A percentile compares a stretch with the other conserved stretches of the same genome.
phyloP scores from a whole-genome alignment of 1,140 invertebrate species.

The Drosophila santomea region DNA sequence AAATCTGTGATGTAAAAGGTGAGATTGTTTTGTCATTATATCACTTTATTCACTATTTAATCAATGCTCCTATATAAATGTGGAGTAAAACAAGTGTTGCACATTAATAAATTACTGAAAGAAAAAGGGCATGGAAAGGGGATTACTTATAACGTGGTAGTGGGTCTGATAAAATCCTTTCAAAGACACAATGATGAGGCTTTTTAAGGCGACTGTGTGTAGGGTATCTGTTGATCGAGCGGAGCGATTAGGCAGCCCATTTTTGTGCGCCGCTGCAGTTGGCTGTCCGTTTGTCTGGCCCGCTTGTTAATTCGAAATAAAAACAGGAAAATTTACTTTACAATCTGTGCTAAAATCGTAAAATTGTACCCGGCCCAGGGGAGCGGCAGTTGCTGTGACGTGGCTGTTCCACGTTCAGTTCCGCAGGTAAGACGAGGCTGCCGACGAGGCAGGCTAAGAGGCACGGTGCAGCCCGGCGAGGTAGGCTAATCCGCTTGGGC shows the following conservation, averaged over 20 bases:
- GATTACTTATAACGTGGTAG: not conserved
- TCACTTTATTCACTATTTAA: too few species aligned
- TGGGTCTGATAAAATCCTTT: not conserved
- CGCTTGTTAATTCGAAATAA: constrained; percentile 80
- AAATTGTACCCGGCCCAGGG: constrained; percentile 71
- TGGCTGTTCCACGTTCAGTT: constrained; percentile 32
- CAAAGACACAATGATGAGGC: not conserved
- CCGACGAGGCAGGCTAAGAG: not conserved
- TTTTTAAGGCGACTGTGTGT: not conserved
- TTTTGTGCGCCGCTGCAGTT: constrained; percentile 16
- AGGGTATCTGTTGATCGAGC: constrained; percentile 10
- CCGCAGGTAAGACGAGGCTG: constrained; percentile 29
- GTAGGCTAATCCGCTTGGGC: constrained; percentile 73
- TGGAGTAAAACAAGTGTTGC: too few species aligned
- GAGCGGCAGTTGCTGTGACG: constrained; percentile 53
- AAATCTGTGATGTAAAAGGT: too few species aligned
- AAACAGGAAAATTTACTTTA: constrained; percentile 83
- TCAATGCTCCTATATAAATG: too few species aligned
- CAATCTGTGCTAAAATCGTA: constrained; percentile 82
- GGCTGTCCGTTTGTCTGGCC: constrained; percentile 57
- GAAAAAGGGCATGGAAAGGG: too few species aligned
- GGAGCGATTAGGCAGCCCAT: not conserved
- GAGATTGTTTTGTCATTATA: too few species aligned
- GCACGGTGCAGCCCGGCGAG: not conserved
- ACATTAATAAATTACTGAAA: too few species aligned